Conservation (phyloP, 2,113 vertebrate genomes). For the Clupea harengus region DNA sequence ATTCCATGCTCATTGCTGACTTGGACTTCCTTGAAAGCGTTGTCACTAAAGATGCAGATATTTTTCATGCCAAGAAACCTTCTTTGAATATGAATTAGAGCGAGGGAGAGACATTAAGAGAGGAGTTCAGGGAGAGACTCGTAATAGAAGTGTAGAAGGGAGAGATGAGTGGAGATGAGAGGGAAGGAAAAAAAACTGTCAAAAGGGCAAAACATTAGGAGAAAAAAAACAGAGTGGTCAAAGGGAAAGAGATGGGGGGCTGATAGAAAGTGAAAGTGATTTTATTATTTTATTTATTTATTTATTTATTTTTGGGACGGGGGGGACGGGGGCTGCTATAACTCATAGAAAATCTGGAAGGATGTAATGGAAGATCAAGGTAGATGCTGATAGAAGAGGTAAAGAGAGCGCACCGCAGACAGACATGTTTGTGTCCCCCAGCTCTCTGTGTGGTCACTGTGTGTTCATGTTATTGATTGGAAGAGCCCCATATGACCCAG, state of each 20-base stretch:
- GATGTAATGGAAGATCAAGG: background rate
- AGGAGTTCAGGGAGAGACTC: too few species aligned
- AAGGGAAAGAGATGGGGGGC: background rate
- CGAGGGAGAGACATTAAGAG: too few species aligned
- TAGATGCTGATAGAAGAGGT: background rate
- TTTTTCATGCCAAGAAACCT: too few species aligned
- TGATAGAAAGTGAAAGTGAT: background rate
- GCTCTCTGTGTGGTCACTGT: background rate
- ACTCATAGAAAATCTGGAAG: background rate
- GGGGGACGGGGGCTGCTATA: background rate
- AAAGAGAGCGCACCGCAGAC: background rate
- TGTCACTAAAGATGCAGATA: too few species aligned
- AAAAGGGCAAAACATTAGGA: background rate
- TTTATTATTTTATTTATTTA: too few species aligned
- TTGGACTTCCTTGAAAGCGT: too few species aligned
- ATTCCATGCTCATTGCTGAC: too few species aligned
- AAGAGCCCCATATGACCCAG: slow-evolving; percentile 57
- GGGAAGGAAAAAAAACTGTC: background rate
- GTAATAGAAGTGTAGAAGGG: too few species aligned
- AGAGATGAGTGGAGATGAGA: background rate
- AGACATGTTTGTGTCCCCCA: slow-evolving; percentile 2
- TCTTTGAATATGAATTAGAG: too few species aligned
- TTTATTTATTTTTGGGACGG: too few species aligned
- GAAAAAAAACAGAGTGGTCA: background rate
- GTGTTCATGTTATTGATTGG: slow-evolving; percentile 71